A percentile compares a stretch with the other conserved stretches of the same genome.
phyloP scores from a whole-genome alignment of 1,140 invertebrate species.

The Limonius californicus region DNA sequence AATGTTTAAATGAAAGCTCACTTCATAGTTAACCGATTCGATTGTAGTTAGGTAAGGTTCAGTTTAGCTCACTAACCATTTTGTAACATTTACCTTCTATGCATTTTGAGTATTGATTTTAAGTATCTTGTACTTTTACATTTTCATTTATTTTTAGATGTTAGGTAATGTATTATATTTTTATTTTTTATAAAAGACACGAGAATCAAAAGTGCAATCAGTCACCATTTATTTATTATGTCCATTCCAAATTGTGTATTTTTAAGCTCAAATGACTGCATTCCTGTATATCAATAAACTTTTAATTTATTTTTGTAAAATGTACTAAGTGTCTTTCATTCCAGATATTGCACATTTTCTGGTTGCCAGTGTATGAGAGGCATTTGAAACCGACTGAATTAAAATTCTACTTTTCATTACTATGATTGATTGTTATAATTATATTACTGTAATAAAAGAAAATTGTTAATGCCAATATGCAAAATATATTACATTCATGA shows the following conservation, averaged over 20 bases:
- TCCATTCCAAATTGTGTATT: slow-evolving; percentile 31
- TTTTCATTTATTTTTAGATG: slow-evolving; percentile 5
- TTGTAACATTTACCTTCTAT: neutral
- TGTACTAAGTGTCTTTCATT: neutral
- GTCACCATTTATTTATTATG: slow-evolving; percentile 11
- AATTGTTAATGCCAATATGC: neutral
- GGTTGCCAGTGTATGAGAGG: neutral
- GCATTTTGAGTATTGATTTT: slow-evolving; percentile 1
- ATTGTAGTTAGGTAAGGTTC: neutral
- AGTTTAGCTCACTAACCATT: slow-evolving; percentile 7
- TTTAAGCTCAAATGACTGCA: slow-evolving; percentile 31
- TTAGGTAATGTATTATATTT: neutral
- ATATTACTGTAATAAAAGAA: slow-evolving; percentile 1
- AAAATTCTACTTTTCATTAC: neutral
- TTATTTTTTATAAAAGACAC: slow-evolving; percentile 6
- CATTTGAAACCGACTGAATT: slow-evolving; percentile 5
- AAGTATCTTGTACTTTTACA: neutral
- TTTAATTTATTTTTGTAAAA: slow-evolving; percentile 8
- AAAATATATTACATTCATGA: too few species aligned
- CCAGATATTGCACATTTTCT: too few species aligned
- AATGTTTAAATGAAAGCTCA: slow-evolving; percentile 1
- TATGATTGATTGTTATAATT: slow-evolving; percentile 1
- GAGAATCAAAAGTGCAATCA: slow-evolving; percentile 7
- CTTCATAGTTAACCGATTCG: slow-evolving; percentile 3
- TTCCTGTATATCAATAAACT: slow-evolving; percentile 18